These are phyloP conservation scores for Lipophrys pholis DNA, from an alignment of 2,113 vertebrate genomes.

Conservation along the genomic window DNA sequence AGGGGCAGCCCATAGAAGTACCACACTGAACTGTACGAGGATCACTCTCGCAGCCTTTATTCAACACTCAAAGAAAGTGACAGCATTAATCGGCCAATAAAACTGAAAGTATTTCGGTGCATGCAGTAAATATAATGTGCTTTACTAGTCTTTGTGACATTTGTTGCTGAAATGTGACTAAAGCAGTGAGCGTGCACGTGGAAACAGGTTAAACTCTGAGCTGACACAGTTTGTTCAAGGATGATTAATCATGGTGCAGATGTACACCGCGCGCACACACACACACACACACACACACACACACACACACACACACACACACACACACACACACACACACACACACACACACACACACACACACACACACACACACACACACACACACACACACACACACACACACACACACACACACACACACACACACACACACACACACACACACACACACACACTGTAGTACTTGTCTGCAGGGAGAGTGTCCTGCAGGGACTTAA, in stretches of 20 bases:
- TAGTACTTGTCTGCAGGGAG: slow-evolving; percentile 5
- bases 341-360: background rate
- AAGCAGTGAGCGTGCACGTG: background rate
- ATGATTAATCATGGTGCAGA: slow-evolving; percentile 62
- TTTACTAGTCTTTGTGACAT: background rate
- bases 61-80: slow-evolving; percentile 35
- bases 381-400: background rate
- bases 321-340: no score
- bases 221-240: slow-evolving; percentile 39
- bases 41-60: slow-evolving; percentile 44
- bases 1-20: slow-evolving; percentile 45
- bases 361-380: no score
- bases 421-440: no score
- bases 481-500: slow-evolving; percentile 60
- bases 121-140: slow-evolving; percentile 2
- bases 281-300: background rate
- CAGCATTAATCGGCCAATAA: slow-evolving; percentile 37
- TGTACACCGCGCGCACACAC: background rate
- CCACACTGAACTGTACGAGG: slow-evolving; percentile 49
- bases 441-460: background rate
- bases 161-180: background rate
- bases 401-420: no score
- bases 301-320: background rate
- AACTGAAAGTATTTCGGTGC: slow-evolving; percentile 12
- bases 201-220: slow-evolving; percentile 33